Evolutionary conservation across 2,888 invertebrate species (phyloP).

Genomic region (Noctuana brunneofusca): DNA sequence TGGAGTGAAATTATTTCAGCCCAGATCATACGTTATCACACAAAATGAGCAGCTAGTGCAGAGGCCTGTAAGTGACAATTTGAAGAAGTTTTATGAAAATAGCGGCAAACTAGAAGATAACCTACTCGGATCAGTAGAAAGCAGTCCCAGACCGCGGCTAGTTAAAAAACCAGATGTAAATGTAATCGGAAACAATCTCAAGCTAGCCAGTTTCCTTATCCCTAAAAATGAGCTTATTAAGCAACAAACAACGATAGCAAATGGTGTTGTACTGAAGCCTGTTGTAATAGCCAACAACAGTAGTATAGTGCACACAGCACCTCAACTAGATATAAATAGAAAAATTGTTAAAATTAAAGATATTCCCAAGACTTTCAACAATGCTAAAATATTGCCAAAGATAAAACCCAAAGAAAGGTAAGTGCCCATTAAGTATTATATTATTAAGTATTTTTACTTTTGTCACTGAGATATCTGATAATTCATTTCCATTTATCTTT

Average conservation of each 20-base stretch:
- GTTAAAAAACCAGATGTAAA: constrained; percentile 58
- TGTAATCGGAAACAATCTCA: constrained; percentile 67
- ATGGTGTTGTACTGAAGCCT: constrained; percentile 56
- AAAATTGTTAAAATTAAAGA: constrained; percentile 70
- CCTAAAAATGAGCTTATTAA: constrained; percentile 61
- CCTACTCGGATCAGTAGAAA: constrained; percentile 51
- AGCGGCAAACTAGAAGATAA: constrained; percentile 73
- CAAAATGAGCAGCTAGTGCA: constrained; percentile 54
- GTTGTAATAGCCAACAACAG: constrained; percentile 48
- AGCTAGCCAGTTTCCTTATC: constrained; percentile 69
- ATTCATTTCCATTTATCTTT: no score
- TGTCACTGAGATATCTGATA: neutral
- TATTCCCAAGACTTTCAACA: constrained; percentile 49
- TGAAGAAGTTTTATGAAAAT: constrained; percentile 77
- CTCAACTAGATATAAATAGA: constrained; percentile 66
- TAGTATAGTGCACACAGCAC: constrained; percentile 50
- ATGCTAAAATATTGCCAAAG: constrained; percentile 68
- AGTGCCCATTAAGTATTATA: constrained; percentile 44
- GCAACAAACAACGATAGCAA: constrained; percentile 41
- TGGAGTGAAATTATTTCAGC: constrained; percentile 56
- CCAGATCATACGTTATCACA: constrained; percentile 62
- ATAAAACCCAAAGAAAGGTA: constrained; percentile 74
- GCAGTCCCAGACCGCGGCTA: constrained; percentile 52
- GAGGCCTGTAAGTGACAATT: constrained; percentile 69
- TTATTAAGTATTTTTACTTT: no score